Evolutionary conservation across 2,888 invertebrate genomes (phyloP).

Genomic region (Vanessa cardui): DNA sequence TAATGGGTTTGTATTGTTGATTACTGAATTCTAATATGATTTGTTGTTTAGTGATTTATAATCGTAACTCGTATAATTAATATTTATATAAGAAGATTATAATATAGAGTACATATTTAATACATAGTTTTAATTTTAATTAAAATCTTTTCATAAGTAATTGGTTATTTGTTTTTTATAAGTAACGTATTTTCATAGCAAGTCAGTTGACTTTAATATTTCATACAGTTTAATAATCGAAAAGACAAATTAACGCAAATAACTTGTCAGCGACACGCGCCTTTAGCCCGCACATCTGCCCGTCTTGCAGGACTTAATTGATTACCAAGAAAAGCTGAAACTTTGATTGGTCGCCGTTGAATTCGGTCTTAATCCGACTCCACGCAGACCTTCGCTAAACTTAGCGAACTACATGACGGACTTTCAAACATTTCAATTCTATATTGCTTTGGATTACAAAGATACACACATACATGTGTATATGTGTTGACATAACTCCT

Average conservation of each 20-base stretch:
- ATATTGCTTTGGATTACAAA: not conserved
- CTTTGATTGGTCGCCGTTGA: conserved; percentile 61
- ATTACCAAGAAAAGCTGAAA: conserved; percentile 59
- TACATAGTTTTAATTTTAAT: not conserved
- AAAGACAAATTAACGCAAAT: conserved; percentile 20
- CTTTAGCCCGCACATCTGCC: conserved; percentile 43
- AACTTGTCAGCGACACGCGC: conserved; percentile 15
- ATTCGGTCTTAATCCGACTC: conserved; percentile 51
- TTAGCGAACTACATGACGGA: conserved; percentile 33
- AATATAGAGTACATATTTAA: too few relatives aligned
- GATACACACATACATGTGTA: not conserved
- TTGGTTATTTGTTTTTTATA: not conserved
- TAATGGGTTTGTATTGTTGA: too few relatives aligned
- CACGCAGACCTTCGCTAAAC: conserved; percentile 38
- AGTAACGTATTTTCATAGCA: not conserved
- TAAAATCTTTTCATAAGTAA: not conserved
- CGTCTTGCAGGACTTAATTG: conserved; percentile 56
- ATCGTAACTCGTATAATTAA: too few relatives aligned
- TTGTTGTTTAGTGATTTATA: too few relatives aligned
- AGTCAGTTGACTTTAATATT: conserved; percentile 1
- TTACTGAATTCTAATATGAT: too few relatives aligned
- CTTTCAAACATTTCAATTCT: conserved; percentile 27
- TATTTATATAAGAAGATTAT: too few relatives aligned
- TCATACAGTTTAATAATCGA: conserved; percentile 9
- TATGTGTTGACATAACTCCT: not conserved